Evolutionary conservation across 2,797 vertebrate species (phyloP).

Genomic region (Sebastes melanostomus): DNA sequence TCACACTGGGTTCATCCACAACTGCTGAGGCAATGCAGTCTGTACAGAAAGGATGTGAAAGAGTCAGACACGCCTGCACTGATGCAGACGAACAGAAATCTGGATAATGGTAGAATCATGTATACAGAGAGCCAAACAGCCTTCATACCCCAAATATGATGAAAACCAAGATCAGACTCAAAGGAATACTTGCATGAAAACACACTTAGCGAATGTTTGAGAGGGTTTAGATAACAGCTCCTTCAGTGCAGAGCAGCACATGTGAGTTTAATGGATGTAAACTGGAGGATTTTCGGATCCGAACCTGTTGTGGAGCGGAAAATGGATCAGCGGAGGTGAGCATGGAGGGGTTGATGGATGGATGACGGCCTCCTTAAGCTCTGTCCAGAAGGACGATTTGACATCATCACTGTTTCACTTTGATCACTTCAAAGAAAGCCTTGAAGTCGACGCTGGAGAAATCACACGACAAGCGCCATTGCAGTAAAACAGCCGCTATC

Average conservation of each 20-base stretch:
- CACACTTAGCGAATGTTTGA: neutral
- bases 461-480: conserved; percentile 13
- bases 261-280: neutral
- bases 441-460: conserved; percentile 49
- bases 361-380: conserved; percentile 36
- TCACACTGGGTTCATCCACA: neutral
- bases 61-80: neutral
- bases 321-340: neutral
- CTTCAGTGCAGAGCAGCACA: neutral
- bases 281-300: neutral
- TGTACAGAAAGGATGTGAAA: neutral
- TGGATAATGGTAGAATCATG: conserved; percentile 1
- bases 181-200: conserved; percentile 9
- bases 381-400: conserved; percentile 22
- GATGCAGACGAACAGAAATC: neutral
- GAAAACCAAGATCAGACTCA: neutral
- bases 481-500: conserved; percentile 14
- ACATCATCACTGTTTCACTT: conserved; percentile 59
- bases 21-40: neutral
- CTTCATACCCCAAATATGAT: neutral
- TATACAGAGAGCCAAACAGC: neutral
- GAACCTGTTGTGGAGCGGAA: neutral
- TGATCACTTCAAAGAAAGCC: conserved; percentile 61
- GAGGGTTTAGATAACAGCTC: neutral
- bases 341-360: neutral